Conservation (phyloP, 2,888 invertebrate species). For the Agonopterix arenella region DNA sequence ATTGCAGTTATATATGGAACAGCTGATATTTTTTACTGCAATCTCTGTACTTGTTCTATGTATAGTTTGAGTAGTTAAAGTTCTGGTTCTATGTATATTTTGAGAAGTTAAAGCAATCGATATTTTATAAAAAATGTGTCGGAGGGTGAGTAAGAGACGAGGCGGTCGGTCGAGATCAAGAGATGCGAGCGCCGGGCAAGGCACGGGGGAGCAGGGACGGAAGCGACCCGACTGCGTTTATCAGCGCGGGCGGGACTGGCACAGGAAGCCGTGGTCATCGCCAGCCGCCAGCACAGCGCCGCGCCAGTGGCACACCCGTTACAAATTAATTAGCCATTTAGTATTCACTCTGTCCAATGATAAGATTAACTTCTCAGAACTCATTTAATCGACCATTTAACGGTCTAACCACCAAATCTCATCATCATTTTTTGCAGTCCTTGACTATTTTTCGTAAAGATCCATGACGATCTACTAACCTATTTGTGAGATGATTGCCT, state of each 20-base stretch:
- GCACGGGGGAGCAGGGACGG: conserved; percentile 17
- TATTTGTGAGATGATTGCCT: conserved; percentile 19
- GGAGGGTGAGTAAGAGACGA: conserved; percentile 9
- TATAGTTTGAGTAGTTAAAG: no score
- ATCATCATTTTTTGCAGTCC: conserved; percentile 9
- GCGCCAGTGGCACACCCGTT: neutral
- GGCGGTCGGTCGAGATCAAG: neutral
- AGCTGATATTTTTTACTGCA: no score
- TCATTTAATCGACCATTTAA: conserved; percentile 5
- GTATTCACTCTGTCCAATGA: neutral
- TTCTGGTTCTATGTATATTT: no score
- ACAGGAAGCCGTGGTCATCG: conserved; percentile 54
- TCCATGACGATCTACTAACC: conserved; percentile 23
- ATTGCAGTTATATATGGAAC: no score
- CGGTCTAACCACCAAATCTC: conserved; percentile 7
- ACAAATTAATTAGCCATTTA: neutral
- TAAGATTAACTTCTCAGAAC: neutral
- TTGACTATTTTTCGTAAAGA: conserved; percentile 1
- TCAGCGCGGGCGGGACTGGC: conserved; percentile 40
- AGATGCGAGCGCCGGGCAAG: neutral
- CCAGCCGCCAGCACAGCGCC: conserved; percentile 1
- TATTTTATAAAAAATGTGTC: neutral
- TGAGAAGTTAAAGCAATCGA: no score
- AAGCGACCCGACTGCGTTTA: conserved; percentile 35
- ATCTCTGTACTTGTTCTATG: no score